Evolutionary conservation across 1,140 invertebrate species (phyloP).

Genomic region (Eulimnadia texana): DNA sequence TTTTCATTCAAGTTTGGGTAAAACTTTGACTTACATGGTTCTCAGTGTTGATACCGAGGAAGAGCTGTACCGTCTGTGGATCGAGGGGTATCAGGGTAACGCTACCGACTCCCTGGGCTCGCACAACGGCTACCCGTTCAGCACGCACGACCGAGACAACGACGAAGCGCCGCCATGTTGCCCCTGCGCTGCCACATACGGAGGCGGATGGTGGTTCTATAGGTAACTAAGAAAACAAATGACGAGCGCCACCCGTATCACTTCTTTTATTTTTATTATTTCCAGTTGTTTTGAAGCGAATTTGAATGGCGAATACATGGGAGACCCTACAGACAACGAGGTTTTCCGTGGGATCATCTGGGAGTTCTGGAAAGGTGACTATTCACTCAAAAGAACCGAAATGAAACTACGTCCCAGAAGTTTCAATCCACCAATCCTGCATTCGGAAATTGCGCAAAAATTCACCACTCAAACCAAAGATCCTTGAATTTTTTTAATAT

Average conservation of each 20-base stretch:
- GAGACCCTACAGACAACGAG: slow-evolving; percentile 32
- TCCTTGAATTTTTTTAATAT: too few relatives aligned
- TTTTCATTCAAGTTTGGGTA: too few relatives aligned
- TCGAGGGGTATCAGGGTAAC: slow-evolving; percentile 37
- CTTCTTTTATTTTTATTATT: background rate
- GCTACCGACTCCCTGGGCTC: slow-evolving; percentile 39
- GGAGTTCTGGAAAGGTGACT: slow-evolving; percentile 41
- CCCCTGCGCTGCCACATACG: slow-evolving; percentile 35
- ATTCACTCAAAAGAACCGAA: slow-evolving; percentile 30
- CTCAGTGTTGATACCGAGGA: slow-evolving; percentile 31
- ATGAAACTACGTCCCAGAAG: slow-evolving; percentile 32
- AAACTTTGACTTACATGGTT: too few relatives aligned
- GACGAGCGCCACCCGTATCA: background rate
- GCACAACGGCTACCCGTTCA: slow-evolving; percentile 41
- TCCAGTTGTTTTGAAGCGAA: slow-evolving; percentile 42
- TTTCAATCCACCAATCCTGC: slow-evolving; percentile 13
- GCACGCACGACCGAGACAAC: slow-evolving; percentile 41
- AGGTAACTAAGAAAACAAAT: slow-evolving; percentile 26
- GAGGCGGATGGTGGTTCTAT: slow-evolving; percentile 47
- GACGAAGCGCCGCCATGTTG: slow-evolving; percentile 33
- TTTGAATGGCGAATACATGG: slow-evolving; percentile 40
- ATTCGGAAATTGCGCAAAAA: too few relatives aligned
- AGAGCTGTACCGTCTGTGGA: slow-evolving; percentile 36
- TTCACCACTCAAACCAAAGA: too few relatives aligned
- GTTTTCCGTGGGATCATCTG: slow-evolving; percentile 42